phyloP scores from a whole-genome alignment of 1,140 invertebrate genomes.

The Cryptotermes secundus region DNA sequence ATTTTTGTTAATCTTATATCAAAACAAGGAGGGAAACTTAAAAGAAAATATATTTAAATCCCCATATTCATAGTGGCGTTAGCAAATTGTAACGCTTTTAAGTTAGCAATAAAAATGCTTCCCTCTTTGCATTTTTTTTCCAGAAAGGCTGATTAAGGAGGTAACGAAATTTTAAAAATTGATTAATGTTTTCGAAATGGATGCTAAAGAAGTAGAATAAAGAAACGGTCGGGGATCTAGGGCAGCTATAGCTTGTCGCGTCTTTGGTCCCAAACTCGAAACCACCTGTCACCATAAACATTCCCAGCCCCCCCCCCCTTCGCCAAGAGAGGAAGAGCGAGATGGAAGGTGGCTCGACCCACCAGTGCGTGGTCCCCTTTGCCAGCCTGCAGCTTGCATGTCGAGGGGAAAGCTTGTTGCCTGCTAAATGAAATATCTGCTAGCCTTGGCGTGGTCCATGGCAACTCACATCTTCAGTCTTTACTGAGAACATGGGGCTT shows the following conservation, averaged over 20 bases:
- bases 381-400: not conserved
- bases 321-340: not conserved
- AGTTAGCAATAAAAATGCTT: no score
- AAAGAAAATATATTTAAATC: no score
- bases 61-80: no score
- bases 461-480: no score
- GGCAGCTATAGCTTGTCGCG: not conserved
- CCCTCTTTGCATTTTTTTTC: no score
- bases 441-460: not conserved
- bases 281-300: conserved; percentile 18
- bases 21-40: no score
- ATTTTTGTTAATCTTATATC: no score
- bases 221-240: not conserved
- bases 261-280: not conserved
- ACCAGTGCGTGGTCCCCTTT: not conserved
- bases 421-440: not conserved
- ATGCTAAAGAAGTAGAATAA: not conserved
- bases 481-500: no score
- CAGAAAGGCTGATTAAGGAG: no score
- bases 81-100: no score
- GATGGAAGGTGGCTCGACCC: not conserved
- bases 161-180: no score
- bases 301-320: conserved; percentile 4
- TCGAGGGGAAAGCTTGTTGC: not conserved
- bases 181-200: not conserved